phyloP scores from a whole-genome alignment of 2,888 invertebrate genomes.

The Pammene fasciana region DNA sequence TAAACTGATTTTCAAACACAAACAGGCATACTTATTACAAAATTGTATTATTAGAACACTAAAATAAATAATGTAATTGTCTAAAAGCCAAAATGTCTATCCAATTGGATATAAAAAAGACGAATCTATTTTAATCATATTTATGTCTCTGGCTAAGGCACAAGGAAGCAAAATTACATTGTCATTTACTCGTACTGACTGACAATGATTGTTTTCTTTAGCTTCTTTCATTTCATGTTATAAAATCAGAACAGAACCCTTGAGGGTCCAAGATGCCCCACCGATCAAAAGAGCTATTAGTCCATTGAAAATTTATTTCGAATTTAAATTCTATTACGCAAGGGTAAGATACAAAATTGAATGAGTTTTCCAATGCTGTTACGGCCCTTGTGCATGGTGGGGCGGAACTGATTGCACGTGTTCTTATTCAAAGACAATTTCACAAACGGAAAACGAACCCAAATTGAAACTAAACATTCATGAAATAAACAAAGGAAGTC shows the following conservation, averaged over 20 bases:
- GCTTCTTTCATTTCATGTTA: no score
- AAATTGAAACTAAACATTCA: constrained; percentile 16
- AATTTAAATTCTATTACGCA: no score
- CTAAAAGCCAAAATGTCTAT: background rate
- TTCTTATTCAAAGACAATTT: background rate
- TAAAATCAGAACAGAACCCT: no score
- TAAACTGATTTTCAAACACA: no score
- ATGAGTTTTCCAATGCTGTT: background rate
- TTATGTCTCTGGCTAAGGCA: background rate
- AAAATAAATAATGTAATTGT: background rate
- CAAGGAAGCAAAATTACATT: background rate
- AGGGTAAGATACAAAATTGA: no score
- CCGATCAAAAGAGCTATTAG: no score
- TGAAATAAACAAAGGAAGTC: constrained; percentile 14
- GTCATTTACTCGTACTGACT: no score
- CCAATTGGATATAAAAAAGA: background rate
- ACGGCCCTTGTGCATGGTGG: no score
- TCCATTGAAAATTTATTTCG: no score
- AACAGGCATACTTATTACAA: no score
- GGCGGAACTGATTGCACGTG: background rate
- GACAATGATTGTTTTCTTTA: no score
- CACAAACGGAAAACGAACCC: background rate
- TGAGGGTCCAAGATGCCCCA: no score
- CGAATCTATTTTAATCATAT: background rate
- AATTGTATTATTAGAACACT: background rate